Conservation (phyloP, 2,113 vertebrate genomes). For the Ginglymostoma cirratum region DNA sequence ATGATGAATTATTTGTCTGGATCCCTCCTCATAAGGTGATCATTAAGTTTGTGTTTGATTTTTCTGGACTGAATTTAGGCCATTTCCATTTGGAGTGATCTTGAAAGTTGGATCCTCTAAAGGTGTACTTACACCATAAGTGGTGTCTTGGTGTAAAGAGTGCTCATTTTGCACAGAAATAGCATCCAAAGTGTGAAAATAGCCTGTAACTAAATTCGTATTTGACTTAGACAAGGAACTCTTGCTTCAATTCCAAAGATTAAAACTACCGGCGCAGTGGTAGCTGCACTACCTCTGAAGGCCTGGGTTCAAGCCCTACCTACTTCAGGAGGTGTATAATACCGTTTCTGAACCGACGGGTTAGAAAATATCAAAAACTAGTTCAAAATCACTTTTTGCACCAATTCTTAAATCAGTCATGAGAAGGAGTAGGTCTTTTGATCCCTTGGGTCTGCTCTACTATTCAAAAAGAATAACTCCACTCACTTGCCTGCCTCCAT, state of each 20-base stretch:
- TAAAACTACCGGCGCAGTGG: background rate
- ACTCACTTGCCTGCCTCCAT: background rate
- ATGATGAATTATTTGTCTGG: background rate
- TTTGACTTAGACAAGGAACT: background rate
- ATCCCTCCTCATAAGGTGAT: too few relatives aligned
- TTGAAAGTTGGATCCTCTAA: background rate
- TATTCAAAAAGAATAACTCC: background rate
- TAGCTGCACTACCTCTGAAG: background rate
- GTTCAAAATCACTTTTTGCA: too few relatives aligned
- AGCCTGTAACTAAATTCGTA: background rate
- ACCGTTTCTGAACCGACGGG: too few relatives aligned
- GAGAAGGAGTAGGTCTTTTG: too few relatives aligned
- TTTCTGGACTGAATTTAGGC: background rate
- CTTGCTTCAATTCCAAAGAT: background rate
- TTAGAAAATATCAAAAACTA: too few relatives aligned
- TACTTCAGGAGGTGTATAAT: too few relatives aligned
- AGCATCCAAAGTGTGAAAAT: background rate
- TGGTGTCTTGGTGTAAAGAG: background rate
- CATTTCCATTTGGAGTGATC: background rate
- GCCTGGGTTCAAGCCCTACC: too few relatives aligned
- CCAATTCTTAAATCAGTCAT: too few relatives aligned
- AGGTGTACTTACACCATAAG: background rate
- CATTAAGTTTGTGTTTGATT: background rate
- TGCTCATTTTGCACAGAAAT: background rate
- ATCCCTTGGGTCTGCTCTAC: background rate